Evolutionary conservation across 1,140 invertebrate species (phyloP).

Genomic region (Formica selysi): DNA sequence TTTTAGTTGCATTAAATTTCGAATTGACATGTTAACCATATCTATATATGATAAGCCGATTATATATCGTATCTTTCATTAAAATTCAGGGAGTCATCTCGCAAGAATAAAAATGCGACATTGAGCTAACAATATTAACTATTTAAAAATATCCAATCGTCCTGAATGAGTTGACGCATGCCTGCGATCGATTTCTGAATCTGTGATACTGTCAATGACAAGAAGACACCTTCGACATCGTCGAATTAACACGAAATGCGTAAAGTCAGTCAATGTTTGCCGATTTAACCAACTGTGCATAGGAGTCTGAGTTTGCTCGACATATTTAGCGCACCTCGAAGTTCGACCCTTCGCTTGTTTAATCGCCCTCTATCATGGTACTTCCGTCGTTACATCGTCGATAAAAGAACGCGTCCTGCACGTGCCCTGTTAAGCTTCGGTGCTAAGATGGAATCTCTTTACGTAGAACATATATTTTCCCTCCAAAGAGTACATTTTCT

Average conservation of each 20-base stretch:
- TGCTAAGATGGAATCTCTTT: background rate
- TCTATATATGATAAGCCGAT: background rate
- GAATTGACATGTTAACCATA: too few species aligned
- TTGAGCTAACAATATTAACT: background rate
- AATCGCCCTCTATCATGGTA: slow-evolving; percentile 75
- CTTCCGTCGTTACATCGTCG: slow-evolving; percentile 24
- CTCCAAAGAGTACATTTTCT: background rate
- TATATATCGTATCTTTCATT: background rate
- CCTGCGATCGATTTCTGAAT: background rate
- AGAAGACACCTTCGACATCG: slow-evolving; percentile 32
- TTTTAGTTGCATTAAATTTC: too few species aligned
- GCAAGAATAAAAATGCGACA: background rate
- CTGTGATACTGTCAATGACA: slow-evolving; percentile 16
- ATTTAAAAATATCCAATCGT: background rate
- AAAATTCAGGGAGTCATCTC: background rate
- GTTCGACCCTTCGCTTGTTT: slow-evolving; percentile 75
- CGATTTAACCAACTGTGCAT: slow-evolving; percentile 81
- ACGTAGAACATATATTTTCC: slow-evolving; percentile 33
- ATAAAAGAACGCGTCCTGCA: slow-evolving; percentile 43
- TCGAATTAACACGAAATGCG: slow-evolving; percentile 46
- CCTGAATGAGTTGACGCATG: background rate
- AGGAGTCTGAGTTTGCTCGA: slow-evolving; percentile 77
- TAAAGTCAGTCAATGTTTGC: slow-evolving; percentile 83
- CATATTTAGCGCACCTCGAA: slow-evolving; percentile 78
- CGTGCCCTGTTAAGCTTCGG: background rate